Conservation (phyloP, 2,113 vertebrate genomes). For the Menura novaehollandiae region DNA sequence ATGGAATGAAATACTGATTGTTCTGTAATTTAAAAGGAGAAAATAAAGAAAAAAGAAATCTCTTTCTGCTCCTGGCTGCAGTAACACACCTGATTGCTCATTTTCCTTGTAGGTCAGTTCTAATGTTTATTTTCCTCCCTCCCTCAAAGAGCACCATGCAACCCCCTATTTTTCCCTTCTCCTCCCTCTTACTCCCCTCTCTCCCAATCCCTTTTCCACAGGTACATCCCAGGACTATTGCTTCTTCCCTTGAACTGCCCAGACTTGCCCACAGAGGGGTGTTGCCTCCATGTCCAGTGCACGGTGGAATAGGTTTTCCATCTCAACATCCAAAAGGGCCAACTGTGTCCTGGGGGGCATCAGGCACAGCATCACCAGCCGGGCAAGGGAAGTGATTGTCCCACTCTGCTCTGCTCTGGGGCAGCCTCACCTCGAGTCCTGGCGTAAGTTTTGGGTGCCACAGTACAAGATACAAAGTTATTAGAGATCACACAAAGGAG, state of each 20-base stretch:
- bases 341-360: no score
- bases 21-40: constrained; percentile 6
- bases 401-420: not conserved
- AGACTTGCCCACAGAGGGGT: not conserved
- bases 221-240: not conserved
- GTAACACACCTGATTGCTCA: not conserved
- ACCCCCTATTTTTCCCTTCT: not conserved
- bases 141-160: not conserved
- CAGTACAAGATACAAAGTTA: not conserved
- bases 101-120: not conserved
- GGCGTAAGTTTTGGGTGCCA: not conserved
- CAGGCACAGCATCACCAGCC: not conserved
- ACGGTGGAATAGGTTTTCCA: not conserved
- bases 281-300: not conserved
- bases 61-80: not conserved
- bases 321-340: not conserved
- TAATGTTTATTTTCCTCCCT: not conserved
- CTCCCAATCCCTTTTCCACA: not conserved
- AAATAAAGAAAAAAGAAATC: not conserved
- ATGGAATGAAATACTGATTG: constrained; percentile 54
- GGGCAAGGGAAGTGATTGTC: fast-evolving
- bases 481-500: not conserved
- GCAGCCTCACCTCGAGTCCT: fast-evolving
- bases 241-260: not conserved
- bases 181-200: not conserved